Evolutionary conservation across 2,888 invertebrate genomes (phyloP).

Genomic region (Lasioglossum calceatum): DNA sequence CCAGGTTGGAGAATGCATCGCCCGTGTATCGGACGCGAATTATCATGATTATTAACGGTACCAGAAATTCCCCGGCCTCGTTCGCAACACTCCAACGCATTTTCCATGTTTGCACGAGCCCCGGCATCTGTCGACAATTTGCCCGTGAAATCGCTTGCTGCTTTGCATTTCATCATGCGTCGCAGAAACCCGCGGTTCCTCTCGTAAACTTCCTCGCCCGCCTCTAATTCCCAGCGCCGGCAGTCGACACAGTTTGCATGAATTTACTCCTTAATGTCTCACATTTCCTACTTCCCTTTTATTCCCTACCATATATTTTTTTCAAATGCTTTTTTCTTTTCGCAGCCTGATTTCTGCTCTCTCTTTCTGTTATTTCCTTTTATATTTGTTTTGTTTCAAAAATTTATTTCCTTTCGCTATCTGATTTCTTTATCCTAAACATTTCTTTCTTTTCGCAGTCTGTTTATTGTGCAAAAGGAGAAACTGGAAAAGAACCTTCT

Average conservation of each 20-base stretch:
- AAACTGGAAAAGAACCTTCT: not conserved
- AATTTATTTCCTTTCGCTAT: not conserved
- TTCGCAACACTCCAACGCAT: slow-evolving; percentile 22
- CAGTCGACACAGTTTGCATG: not conserved
- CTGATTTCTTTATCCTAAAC: not conserved
- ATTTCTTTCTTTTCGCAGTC: not conserved
- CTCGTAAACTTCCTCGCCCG: not conserved
- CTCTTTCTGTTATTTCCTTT: not conserved
- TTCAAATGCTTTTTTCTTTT: not conserved
- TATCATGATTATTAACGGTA: slow-evolving; percentile 57
- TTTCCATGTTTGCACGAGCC: not conserved
- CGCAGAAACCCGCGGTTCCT: not conserved
- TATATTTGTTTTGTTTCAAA: not conserved
- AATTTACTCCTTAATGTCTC: not conserved
- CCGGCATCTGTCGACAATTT: slow-evolving; percentile 7
- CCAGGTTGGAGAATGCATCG: slow-evolving; percentile 19
- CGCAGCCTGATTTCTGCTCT: not conserved
- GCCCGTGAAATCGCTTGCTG: slow-evolving; percentile 16
- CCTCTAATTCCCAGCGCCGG: not conserved
- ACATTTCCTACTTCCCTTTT: not conserved
- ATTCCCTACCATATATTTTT: not conserved
- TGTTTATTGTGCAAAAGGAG: not conserved
- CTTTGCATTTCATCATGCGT: slow-evolving; percentile 21
- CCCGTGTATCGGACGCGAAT: slow-evolving; percentile 36
- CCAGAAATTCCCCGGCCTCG: slow-evolving; percentile 16